Base-by-base conservation (phyloP, 2,113 vertebrate genomes). In the Indicator maculatus region DNA sequence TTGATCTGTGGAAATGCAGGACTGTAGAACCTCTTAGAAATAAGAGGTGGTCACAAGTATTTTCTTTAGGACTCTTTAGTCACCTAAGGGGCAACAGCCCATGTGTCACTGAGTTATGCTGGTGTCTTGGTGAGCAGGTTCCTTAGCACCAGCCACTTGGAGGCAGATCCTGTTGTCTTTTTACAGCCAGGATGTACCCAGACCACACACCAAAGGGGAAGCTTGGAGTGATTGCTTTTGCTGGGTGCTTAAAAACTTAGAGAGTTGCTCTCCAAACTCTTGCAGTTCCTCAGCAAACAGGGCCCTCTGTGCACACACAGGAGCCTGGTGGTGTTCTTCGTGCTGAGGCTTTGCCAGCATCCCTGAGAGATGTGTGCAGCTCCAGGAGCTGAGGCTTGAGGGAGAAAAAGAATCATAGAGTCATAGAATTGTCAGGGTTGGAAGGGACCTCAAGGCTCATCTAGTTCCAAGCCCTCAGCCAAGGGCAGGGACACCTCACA, bases 41-140 rank as follows among this genome's bases (percentile, higher is more conserved):
- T 5, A 1, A 39, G 30, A 58, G 16, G 36, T 59, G 31, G 21
- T 30, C 64, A 17, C 53, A 21, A 21, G n/a, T 33, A 17, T 30
- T 63, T 85, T 60, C 47, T 27, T 16, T 5, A 18, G 36, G 56
- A 24, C 30, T 78, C 36, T 8, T 11, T 20, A 64, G 59, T 53
- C 6, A 1, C 19, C 9, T 30, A 8, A 47, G 13, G 41, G 8
- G 45, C 59, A 44, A 2, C 9, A 63, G 20, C 61, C 45, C 13
- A 6, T 9, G 2, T 3, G 41, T n/a, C 2, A 1, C 39, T 16
- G 36, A 11, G 41, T 33, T 28, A 41, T 1, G 3, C 0, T 72
- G 47, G 10, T 5, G 0, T 17, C 4, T 14, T 10, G 23, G 47
- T 38, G 44, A 71, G 55, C 50, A 26, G 58, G 10, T 17, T 36